Evolutionary conservation across 2,888 invertebrate genomes (phyloP), one percentile per base, ranked within the genome.

Genomic region (Brachynemurus nebulosus): DNA sequence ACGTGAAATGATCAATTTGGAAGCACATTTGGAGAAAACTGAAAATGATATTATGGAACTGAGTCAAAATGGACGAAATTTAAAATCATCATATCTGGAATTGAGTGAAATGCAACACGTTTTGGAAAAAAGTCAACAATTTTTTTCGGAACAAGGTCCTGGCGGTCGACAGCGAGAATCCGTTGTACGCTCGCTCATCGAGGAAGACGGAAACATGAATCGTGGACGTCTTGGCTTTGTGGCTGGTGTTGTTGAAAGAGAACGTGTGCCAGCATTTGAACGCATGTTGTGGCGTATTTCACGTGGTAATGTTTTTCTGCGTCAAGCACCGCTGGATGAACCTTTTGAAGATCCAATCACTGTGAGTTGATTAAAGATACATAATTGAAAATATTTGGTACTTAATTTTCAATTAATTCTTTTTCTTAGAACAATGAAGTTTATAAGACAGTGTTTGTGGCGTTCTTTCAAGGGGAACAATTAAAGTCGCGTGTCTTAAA

Each of bases 41-140:
- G 96, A 97, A 64, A 86, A 86, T 53, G 96, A 97, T 65, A 81
- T 97, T 52, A 72, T 88, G 44, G 95, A 96, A 66, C 73, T 97
- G 50, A 89, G 91, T 47, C 84, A 86, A 58, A 96, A 93, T 62
- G 89, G 90, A 8, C 85, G 92, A 47, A 91, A 88, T 58, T 64
- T 96, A 56, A 89, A 91, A 66, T 83, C 84, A 54, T 95, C 93
- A 64, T 93, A 74, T 60, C 68, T 90, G 52, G 93, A 96, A 62
- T 70, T 97, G 57, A 88, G 85, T 1, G 96, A 97, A 64, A 65
- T 97, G 55, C 80, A 76, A 51, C 86, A 90, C 58, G 93, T 97
- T 30, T 71, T 97, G 44, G 84, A 88, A 62, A 93, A 91, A 63
- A 92, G 95, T 0, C 86, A 90, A 60, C 76, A 76, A 2, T 91